Base-by-base conservation (phyloP, 2,113 vertebrate species). In the Montifringilla adamsi region DNA sequence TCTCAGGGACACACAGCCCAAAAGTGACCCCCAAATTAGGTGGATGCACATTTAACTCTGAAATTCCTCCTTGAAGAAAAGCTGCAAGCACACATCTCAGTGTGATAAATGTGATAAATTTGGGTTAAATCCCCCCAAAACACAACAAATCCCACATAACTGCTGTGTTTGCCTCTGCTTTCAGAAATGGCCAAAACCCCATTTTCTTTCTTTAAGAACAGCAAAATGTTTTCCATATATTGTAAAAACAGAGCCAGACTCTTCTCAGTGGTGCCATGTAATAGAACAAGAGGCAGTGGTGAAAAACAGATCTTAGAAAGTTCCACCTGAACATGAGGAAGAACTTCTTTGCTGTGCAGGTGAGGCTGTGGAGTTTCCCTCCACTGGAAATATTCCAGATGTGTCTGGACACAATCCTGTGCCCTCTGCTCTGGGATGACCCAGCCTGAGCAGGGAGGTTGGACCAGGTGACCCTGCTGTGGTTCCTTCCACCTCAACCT, bases 31-130 rank as follows among this genome's bases (percentile, higher is more conserved):
- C 23, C 30, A 39, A 52, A 55, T 6, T 9, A 44, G 49, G 20
- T 6, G 6, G 3, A 5, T 16, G 37, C 56, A 26, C 15, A 13
- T 14, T 14, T 43, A 73, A 15, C 18, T 66, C 3, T 16, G 35
- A 68, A 82, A 50, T 11, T 37, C 23, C 35, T 33, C 18, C 75
- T 46, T 27, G 7, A 69, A 53, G 37, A 44, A 73, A 52, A 66
- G 5, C 19, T 31, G 16, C 43, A 81, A 66, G n/a, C 2, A 37
- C 11, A 7, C 0, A 1, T 44, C 43, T 75, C 4, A 4, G 4
- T 10, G 43, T 31, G 37, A 35, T 1, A 43, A 11, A 30, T 23
- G 22, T 2, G 39, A 62, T 7, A 20, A 43, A 49, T 39, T n/a
- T 6, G 46, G 9, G 26, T 37, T 46, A 35, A 75, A 39, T 1